Conservation (phyloP, 2,888 invertebrate genomes). For the Drosophila nigricruria region DNA sequence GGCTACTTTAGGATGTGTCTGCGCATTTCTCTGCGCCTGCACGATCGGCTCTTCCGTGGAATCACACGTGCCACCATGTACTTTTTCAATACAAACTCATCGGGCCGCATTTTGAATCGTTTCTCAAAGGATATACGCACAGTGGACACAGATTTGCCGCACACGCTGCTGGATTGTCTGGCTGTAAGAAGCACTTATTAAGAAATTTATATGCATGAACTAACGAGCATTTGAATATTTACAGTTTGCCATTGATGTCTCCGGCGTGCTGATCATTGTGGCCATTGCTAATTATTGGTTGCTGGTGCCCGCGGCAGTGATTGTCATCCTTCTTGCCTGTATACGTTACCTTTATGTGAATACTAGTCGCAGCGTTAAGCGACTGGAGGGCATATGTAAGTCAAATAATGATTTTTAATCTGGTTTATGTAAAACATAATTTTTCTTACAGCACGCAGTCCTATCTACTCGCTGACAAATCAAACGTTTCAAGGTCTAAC, state of each 20-base stretch:
- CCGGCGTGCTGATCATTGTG: constrained; percentile 88
- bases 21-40: constrained; percentile 90
- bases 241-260: constrained; percentile 83
- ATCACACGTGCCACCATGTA: constrained; percentile 90
- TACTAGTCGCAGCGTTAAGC: constrained; percentile 87
- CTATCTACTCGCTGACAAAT: constrained; percentile 91
- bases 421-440: not conserved
- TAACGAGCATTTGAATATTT: constrained; percentile 6
- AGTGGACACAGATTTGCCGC: constrained; percentile 88
- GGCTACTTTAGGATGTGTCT: constrained; percentile 91
- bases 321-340: constrained; percentile 87
- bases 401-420: not conserved
- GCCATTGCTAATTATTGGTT: constrained; percentile 88
- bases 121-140: constrained; percentile 91
- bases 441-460: constrained; percentile 89
- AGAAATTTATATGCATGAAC: not conserved
- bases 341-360: constrained; percentile 87
- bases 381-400: constrained; percentile 85
- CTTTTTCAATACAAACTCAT: constrained; percentile 91
- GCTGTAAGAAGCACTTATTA: constrained; percentile 13
- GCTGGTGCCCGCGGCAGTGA: constrained; percentile 87
- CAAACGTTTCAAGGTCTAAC: constrained; percentile 91
- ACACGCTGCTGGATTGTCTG: constrained; percentile 87
- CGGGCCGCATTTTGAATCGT: constrained; percentile 90
- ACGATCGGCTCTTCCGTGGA: constrained; percentile 92